Conservation (phyloP, 2,113 vertebrate genomes). For the Microcebus tavaratra region DNA sequence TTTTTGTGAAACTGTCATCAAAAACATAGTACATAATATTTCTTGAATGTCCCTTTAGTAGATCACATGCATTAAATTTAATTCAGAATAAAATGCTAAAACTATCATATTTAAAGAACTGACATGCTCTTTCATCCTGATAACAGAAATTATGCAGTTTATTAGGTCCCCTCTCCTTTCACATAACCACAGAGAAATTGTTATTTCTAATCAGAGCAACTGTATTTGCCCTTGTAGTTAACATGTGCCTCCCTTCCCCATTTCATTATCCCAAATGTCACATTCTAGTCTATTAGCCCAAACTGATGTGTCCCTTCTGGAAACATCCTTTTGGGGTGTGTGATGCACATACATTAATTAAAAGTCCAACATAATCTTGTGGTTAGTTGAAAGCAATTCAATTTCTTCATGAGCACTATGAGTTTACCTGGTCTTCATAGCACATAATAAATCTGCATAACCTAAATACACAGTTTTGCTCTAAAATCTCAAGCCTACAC, state of each 20-base stretch:
- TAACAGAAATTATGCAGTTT: background rate
- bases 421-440: constrained; percentile 42
- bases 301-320: background rate
- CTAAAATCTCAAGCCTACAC: background rate
- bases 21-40: background rate
- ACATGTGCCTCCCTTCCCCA: background rate
- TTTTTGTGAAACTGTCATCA: background rate
- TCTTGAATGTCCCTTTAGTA: background rate
- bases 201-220: background rate
- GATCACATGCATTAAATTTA: background rate
- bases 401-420: background rate
- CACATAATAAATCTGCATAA: constrained; percentile 62
- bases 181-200: background rate
- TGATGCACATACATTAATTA: constrained; percentile 1
- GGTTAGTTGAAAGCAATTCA: background rate
- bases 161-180: background rate
- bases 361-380: background rate
- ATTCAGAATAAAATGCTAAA: constrained; percentile 24
- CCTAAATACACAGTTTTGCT: constrained; percentile 46
- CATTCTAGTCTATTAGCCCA: background rate
- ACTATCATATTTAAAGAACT: background rate
- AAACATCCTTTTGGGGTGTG: background rate
- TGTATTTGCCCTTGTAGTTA: background rate
- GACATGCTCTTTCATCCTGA: background rate
- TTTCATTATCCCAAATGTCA: background rate